phyloP scores from a whole-genome alignment of 1,140 invertebrate species.

The Neomicropteryx cornuta region DNA sequence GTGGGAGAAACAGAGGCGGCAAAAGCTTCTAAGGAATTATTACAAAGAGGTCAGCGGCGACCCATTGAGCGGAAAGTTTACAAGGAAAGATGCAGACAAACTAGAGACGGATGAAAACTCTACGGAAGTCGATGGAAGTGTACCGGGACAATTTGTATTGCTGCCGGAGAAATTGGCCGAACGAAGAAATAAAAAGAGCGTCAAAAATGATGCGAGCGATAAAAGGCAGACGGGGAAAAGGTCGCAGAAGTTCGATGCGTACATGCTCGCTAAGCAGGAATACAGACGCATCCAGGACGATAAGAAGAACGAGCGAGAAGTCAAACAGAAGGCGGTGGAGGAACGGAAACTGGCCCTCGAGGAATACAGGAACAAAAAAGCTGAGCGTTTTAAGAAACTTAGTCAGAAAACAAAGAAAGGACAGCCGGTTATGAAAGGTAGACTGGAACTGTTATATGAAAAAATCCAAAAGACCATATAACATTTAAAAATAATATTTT shows the following conservation, averaged over 20 bases:
- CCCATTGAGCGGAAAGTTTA: conserved; percentile 14
- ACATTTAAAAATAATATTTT: too few species aligned
- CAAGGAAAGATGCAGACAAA: conserved; percentile 18
- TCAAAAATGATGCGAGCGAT: conserved; percentile 4
- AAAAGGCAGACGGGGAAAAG: too few species aligned
- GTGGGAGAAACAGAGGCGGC: conserved; percentile 51
- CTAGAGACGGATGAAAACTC: conserved; percentile 13
- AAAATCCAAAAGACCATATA: conserved; percentile 38
- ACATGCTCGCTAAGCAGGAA: conserved; percentile 45
- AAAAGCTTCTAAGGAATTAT: conserved; percentile 38
- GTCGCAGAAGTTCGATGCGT: too few species aligned
- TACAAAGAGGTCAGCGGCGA: conserved; percentile 44
- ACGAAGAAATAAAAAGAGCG: conserved; percentile 5
- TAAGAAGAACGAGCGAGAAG: conserved; percentile 39
- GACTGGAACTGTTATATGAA: conserved; percentile 60
- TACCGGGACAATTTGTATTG: conserved; percentile 30
- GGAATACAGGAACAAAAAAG: conserved; percentile 54
- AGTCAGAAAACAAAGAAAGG: conserved; percentile 62
- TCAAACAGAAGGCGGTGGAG: conserved; percentile 32
- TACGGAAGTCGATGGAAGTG: conserved; percentile 13
- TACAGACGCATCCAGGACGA: conserved; percentile 44
- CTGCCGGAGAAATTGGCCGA: conserved; percentile 4
- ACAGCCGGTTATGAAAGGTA: conserved; percentile 65
- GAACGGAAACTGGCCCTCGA: conserved; percentile 49
- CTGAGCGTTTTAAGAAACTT: conserved; percentile 51